These are phyloP conservation scores for Drosophila yakuba DNA, from an alignment of 1,140 invertebrate genomes.

Conservation along the genomic window DNA sequence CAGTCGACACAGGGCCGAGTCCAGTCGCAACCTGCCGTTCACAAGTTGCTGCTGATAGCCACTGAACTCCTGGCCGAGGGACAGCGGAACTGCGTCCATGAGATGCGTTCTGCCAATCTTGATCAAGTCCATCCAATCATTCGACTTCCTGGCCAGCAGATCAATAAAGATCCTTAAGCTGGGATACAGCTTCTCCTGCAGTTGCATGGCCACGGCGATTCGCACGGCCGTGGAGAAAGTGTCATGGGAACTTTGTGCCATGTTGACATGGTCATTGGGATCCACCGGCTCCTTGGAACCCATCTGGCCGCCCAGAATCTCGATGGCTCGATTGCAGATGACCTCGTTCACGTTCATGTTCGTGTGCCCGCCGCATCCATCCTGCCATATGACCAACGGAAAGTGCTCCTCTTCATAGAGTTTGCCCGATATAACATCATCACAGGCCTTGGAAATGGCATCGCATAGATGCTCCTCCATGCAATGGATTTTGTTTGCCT, in stretches of 20 bases:
- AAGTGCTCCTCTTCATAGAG: conserved; percentile 96
- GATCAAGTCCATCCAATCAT: conserved; percentile 94
- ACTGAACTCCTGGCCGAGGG: conserved; percentile 99
- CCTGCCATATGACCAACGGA: conserved; percentile 99
- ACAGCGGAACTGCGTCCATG: conserved; percentile 98
- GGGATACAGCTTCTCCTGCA: conserved; percentile 93
- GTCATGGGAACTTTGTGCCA: conserved; percentile 99
- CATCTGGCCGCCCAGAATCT: conserved; percentile 95
- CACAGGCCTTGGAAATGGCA: conserved; percentile 95
- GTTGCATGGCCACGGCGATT: conserved; percentile 96
- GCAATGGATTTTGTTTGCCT: conserved; percentile 96
- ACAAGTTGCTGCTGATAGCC: conserved; percentile 95
- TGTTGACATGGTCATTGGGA: conserved; percentile 99
- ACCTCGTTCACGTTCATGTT: conserved; percentile 99
- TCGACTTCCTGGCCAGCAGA: conserved; percentile 90
- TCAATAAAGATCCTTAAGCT: conserved; percentile 90
- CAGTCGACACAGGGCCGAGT: conserved; percentile 91
- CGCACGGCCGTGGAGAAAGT: conserved; percentile 99
- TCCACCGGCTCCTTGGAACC: conserved; percentile 98
- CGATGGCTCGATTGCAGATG: conserved; percentile 96
- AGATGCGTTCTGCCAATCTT: conserved; percentile 95
- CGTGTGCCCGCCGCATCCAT: conserved; percentile 98
- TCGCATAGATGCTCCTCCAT: conserved; percentile 94
- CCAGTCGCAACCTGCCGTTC: conserved; percentile 93
- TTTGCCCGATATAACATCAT: conserved; percentile 98